Evolutionary conservation across 2,113 vertebrate species (phyloP).

Genomic region (Prunella fulvescens): DNA sequence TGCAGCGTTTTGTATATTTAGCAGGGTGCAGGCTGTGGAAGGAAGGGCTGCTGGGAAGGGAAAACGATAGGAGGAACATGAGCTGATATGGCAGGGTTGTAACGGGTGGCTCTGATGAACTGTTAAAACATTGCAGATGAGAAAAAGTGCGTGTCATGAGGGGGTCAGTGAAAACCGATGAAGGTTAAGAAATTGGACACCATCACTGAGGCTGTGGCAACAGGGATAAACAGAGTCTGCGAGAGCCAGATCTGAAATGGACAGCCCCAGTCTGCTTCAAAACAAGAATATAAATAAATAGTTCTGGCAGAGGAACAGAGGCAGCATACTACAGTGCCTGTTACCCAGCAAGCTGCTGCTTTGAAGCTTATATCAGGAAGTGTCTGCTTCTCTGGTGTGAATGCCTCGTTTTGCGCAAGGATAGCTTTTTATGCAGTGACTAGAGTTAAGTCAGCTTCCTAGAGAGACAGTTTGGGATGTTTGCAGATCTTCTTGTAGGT

Average conservation of each 20-base stretch:
- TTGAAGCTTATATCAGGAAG: constrained; percentile 35
- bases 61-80: neutral
- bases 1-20: neutral
- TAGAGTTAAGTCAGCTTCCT: constrained; percentile 11
- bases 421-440: neutral
- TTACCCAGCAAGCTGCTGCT: constrained; percentile 46
- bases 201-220: constrained; percentile 37
- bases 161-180: neutral
- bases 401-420: constrained; percentile 6
- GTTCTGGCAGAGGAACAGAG: constrained; percentile 32
- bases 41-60: constrained; percentile 6
- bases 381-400: neutral
- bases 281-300: constrained; percentile 64
- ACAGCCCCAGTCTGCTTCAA: constrained; percentile 3
- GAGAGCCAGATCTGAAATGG: constrained; percentile 29
- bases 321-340: constrained; percentile 12
- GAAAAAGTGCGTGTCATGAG: constrained; percentile 22
- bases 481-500: neutral
- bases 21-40: neutral
- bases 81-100: neutral
- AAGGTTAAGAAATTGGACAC: constrained; percentile 42
- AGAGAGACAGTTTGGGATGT: neutral
- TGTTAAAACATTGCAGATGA: constrained; percentile 8
- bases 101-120: neutral
- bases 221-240: constrained; percentile 39